Evolutionary conservation across 2,888 invertebrate genomes (phyloP).

Genomic region (Eupithecia insigniata): DNA sequence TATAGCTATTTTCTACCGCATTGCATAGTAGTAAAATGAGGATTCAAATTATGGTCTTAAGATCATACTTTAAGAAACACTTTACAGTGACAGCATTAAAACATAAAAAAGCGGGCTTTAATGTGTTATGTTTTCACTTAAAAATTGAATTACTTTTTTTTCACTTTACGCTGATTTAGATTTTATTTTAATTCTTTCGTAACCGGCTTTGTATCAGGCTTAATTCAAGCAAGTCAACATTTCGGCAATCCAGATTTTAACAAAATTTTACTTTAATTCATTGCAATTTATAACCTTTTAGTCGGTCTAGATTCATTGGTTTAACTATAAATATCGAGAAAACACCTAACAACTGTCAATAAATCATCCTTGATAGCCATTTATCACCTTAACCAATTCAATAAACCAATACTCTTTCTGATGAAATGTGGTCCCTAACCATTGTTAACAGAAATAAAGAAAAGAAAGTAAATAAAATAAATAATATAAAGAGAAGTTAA

Average conservation of each 20-base stretch:
- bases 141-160: no score
- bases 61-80: neutral
- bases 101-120: no score
- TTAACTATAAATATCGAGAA: neutral
- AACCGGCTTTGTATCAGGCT: neutral
- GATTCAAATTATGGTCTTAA: neutral
- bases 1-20: neutral
- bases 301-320: neutral
- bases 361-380: slow-evolving; percentile 6
- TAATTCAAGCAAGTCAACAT: neutral
- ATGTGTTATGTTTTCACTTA: no score
- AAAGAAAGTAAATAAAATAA: slow-evolving; percentile 35
- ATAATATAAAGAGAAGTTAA: slow-evolving; percentile 29
- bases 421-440: slow-evolving; percentile 43
- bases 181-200: neutral
- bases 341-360: slow-evolving; percentile 24
- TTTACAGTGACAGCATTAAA: no score
- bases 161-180: neutral
- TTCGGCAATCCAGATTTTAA: neutral
- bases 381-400: slow-evolving; percentile 26
- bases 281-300: neutral
- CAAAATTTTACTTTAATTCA: neutral
- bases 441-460: slow-evolving; percentile 43
- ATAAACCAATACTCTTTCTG: slow-evolving; percentile 11
- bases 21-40: neutral